phyloP scores from a whole-genome alignment of 2,888 invertebrate species.

The Morpho deidamia region DNA sequence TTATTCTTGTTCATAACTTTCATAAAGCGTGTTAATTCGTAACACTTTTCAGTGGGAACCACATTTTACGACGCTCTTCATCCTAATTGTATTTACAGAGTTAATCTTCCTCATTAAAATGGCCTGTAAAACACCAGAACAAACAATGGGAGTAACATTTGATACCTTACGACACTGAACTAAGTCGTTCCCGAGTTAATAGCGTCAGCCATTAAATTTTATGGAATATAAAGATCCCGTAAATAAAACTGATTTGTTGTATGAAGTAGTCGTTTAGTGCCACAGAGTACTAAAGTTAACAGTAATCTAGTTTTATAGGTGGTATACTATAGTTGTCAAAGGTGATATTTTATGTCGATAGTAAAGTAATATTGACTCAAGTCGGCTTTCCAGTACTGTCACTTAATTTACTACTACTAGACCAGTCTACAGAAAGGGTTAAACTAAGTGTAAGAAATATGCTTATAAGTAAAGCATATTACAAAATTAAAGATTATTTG shows the following conservation, averaged over 20 bases:
- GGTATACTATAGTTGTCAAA: background rate
- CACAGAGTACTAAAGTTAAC: slow-evolving; percentile 23
- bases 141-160: slow-evolving; percentile 18
- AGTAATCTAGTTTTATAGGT: background rate
- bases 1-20: background rate
- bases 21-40: background rate
- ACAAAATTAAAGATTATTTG: too few relatives aligned
- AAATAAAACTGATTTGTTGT: slow-evolving; percentile 35
- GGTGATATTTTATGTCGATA: too few relatives aligned
- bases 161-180: slow-evolving; percentile 30
- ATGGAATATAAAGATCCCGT: slow-evolving; percentile 39
- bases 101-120: slow-evolving; percentile 21
- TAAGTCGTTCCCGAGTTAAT: slow-evolving; percentile 30
- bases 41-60: slow-evolving; percentile 13
- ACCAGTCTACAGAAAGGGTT: too few relatives aligned
- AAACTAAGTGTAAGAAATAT: too few relatives aligned
- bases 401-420: too few relatives aligned
- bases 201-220: slow-evolving; percentile 39
- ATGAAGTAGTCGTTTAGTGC: slow-evolving; percentile 8
- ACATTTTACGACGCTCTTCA: slow-evolving; percentile 10
- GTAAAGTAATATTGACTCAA: too few relatives aligned
- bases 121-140: slow-evolving; percentile 19
- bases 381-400: too few relatives aligned
- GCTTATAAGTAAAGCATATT: too few relatives aligned
- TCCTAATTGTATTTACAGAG: slow-evolving; percentile 16